Base-by-base conservation (phyloP, 2,888 invertebrate species). In the Drosophila prostipennis region DNA sequence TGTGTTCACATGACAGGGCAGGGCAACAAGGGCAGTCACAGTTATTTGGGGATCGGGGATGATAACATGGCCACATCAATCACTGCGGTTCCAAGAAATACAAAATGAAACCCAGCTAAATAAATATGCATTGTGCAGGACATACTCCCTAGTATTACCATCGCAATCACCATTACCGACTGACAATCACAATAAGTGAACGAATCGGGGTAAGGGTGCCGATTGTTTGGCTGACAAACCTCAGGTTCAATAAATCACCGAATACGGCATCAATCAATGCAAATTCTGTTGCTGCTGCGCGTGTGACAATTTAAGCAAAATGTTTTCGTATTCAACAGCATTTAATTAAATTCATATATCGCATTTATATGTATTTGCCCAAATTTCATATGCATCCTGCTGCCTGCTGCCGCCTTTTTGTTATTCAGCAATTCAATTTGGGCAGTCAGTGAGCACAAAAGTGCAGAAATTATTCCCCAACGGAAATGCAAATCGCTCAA, bases 1-100 rank as follows among this genome's bases (percentile, higher is more conserved):
- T 46, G 32, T 26, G 26, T 26, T 57, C 46, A 40, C 37, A 61
- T 58, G 58, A 36, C 37, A 64, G 42, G 58, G 34, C 63, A 52
- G 65, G 23, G 46, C 57, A 34, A 56, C 46, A 40, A 19, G 11
- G 19, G 65, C 65, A 84, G 75, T 75, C 76, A 72, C 67, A 79
- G 85, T 87, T 86, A 86, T 86, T 87, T 78, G 85, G 82, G 79
- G 74, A 34, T 34, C 11, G 34, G 34, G 34, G 34, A 34, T 11
- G 82, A 82, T 84, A 87, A 78, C 87, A 84, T 87, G 79, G 77
- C 81, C 58, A 73, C 82, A 87, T 82, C 82, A 82, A 82, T 82
- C 82, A 82, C 81, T 84, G 82, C 70, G 87, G 82, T 82, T 77
- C 75, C 76, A 76, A 72, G 77, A 75, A 77, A 77, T 55, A 40